These are phyloP conservation scores for Orchestes rusci DNA, from an alignment of 2,888 invertebrate genomes.

Conservation along the genomic window DNA sequence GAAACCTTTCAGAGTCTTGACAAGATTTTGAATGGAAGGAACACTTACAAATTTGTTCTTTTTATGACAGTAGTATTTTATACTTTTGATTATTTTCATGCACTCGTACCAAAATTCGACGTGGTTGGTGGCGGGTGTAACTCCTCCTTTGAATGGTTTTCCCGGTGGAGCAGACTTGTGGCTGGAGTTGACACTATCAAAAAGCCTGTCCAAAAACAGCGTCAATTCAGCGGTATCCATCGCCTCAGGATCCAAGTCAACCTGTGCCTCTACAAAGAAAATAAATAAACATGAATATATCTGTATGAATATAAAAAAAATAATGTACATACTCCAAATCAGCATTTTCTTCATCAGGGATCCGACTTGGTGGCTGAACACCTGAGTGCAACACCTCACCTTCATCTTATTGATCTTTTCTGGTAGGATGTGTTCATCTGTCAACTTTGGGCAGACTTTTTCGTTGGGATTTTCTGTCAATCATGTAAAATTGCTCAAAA, in stretches of 20 bases:
- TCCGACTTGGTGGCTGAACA: conserved; percentile 1
- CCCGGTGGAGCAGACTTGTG: background rate
- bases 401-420: no score
- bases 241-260: background rate
- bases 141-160: background rate
- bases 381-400: conserved; percentile 1
- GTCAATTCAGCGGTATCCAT: background rate
- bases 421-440: background rate
- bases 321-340: background rate
- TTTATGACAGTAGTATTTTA: background rate
- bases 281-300: background rate
- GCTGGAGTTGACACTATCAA: background rate
- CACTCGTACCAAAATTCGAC: background rate
- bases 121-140: background rate
- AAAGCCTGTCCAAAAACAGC: background rate
- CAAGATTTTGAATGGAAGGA: background rate
- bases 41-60: background rate
- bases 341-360: background rate
- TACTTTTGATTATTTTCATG: background rate
- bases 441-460: background rate
- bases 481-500: conserved; percentile 4
- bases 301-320: background rate
- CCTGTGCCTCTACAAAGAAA: background rate
- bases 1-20: background rate
- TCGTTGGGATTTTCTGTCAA: background rate